Evolutionary conservation across 2,797 vertebrate genomes (phyloP).

Genomic region (Myripristis murdjan): DNA sequence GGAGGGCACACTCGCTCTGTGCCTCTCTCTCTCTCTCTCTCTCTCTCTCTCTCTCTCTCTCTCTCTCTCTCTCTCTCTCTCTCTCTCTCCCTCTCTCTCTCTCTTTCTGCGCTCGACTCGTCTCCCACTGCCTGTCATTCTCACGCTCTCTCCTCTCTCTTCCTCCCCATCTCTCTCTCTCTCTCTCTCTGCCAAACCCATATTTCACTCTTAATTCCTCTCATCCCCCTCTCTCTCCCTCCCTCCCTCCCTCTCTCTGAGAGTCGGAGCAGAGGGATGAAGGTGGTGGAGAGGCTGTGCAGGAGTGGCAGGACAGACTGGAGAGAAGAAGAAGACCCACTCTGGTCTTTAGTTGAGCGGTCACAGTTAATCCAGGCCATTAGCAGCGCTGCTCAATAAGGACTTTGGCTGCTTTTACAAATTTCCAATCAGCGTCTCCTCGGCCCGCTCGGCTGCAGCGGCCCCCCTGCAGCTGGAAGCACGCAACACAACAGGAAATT

Average conservation of each 20-base stretch:
- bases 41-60: constrained; percentile 46
- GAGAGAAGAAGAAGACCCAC: not conserved
- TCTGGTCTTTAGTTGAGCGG: not conserved
- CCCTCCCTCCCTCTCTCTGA: constrained; percentile 3
- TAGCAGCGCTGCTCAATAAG: constrained; percentile 7
- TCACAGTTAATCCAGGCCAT: not conserved
- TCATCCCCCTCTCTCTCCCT: constrained; percentile 1
- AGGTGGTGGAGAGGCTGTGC: too few relatives aligned
- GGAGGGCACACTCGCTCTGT: constrained; percentile 69
- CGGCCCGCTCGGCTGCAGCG: constrained; percentile 18
- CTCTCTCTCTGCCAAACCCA: not conserved
- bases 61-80: constrained; percentile 15
- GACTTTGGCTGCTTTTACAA: not conserved
- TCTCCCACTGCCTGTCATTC: constrained; percentile 12
- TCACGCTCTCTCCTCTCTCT: not conserved
- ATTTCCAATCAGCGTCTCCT: constrained; percentile 9
- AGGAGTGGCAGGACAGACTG: too few relatives aligned
- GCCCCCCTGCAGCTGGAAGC: not conserved
- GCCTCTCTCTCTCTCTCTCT: constrained; percentile 28
- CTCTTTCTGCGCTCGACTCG: constrained; percentile 5
- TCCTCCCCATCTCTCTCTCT: constrained; percentile 16
- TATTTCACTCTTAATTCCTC: not conserved
- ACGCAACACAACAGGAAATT: not conserved
- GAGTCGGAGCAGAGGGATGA: too few relatives aligned
- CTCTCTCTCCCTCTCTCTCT: constrained; percentile 25